A percentile compares a stretch with the other conserved stretches of the same genome.
phyloP scores from a whole-genome alignment of 2,113 vertebrate species.

The Pterocles orientalis region DNA sequence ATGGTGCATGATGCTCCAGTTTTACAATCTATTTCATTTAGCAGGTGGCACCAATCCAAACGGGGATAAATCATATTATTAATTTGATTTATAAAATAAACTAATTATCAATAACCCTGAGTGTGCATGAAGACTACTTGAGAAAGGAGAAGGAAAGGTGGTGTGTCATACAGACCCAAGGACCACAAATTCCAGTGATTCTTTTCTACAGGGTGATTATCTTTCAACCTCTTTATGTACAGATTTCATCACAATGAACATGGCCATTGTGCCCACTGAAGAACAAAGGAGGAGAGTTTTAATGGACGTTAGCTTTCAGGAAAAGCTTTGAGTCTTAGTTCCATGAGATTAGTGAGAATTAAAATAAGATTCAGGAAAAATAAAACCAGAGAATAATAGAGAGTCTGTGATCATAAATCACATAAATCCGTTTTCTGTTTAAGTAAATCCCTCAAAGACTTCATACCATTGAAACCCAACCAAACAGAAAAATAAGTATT shows the following conservation, averaged over 20 bases:
- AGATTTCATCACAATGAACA: conserved; percentile 43
- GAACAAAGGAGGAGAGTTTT: conserved; percentile 37
- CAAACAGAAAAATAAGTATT: conserved; percentile 48
- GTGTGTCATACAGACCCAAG: background rate
- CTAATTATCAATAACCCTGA: background rate
- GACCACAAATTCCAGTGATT: conserved; percentile 11
- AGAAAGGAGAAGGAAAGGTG: background rate
- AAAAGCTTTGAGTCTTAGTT: conserved; percentile 58
- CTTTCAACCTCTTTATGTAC: conserved; percentile 3
- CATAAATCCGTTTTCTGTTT: conserved; percentile 37
- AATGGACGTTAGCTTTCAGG: conserved; percentile 26
- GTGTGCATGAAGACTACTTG: background rate
- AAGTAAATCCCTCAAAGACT: conserved; percentile 34
- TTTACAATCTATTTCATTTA: background rate
- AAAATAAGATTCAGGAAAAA: conserved; percentile 58
- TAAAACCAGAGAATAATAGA: conserved; percentile 40
- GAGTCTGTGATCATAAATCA: conserved; percentile 45
- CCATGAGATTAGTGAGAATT: conserved; percentile 45
- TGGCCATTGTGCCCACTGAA: background rate
- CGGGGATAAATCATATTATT: background rate
- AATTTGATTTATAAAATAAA: conserved; percentile 43
- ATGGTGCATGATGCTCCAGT: background rate
- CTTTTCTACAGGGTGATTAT: conserved; percentile 10
- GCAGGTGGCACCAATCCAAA: background rate
- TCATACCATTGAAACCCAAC: conserved; percentile 31